Percentiles rank a stretch among this genome's conserved stretches.
Evolutionary conservation across 1,140 invertebrate genomes (phyloP).

Genomic region (Drosophila sulfurigaster): DNA sequence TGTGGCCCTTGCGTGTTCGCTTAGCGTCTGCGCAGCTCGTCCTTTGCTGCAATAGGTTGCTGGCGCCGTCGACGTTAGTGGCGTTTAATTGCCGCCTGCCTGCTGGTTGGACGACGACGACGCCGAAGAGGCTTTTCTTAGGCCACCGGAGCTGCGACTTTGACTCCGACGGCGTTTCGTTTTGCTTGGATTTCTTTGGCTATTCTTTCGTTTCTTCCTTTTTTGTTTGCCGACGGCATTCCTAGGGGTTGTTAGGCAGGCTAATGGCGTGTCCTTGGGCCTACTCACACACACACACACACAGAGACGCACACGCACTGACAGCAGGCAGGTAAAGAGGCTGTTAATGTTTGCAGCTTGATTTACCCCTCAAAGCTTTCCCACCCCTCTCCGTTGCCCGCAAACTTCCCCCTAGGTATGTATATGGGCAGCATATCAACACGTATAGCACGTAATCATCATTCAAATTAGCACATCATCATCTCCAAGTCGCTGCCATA

Average conservation of each 20-base stretch:
- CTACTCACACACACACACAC: slow-evolving; percentile 49
- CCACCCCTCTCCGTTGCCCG: neutral
- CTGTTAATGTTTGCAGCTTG: slow-evolving; percentile 40
- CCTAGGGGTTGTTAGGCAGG: slow-evolving; percentile 55
- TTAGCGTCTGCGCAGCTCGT: slow-evolving; percentile 73
- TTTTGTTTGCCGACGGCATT: slow-evolving; percentile 60
- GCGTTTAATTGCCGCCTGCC: slow-evolving; percentile 72
- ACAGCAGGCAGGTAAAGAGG: slow-evolving; percentile 36
- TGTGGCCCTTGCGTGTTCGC: slow-evolving; percentile 50
- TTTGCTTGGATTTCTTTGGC: neutral
- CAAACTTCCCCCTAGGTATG: neutral
- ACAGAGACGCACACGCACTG: neutral
- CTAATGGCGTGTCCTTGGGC: slow-evolving; percentile 56
- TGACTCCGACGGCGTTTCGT: slow-evolving; percentile 52
- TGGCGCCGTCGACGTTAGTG: slow-evolving; percentile 39
- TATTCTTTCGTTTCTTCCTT: too few relatives aligned
- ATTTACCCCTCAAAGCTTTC: neutral
- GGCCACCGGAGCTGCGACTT: slow-evolving; percentile 21
- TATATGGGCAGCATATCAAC: slow-evolving; percentile 30
- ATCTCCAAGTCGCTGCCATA: slow-evolving; percentile 56
- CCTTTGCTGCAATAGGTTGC: slow-evolving; percentile 75
- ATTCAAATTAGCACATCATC: slow-evolving; percentile 52
- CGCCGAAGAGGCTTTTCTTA: slow-evolving; percentile 9
- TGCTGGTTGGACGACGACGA: slow-evolving; percentile 62
- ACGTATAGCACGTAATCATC: slow-evolving; percentile 50